phyloP scores from a whole-genome alignment of 2,113 vertebrate species.

The Psittacus erithacus region DNA sequence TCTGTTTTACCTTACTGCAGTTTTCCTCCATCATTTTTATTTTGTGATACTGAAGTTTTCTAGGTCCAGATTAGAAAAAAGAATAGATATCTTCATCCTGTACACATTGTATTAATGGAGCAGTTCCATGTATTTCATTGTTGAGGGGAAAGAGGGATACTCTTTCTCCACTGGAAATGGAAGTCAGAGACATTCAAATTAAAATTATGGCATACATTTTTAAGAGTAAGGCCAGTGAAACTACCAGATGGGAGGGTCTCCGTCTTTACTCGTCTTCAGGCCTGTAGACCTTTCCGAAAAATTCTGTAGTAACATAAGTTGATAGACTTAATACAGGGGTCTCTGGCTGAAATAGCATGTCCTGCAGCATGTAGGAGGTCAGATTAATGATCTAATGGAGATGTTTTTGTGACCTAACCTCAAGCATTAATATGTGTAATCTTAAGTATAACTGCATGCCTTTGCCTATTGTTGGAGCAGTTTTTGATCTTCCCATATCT shows the following conservation, averaged over 20 bases:
- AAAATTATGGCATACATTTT: neutral
- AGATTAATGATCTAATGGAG: neutral
- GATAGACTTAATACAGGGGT: neutral
- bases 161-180: neutral
- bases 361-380: neutral
- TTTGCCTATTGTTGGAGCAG: neutral
- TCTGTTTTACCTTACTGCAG: neutral
- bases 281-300: neutral
- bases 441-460: neutral
- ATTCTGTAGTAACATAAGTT: neutral
- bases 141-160: neutral
- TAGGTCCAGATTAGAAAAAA: neutral
- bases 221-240: neutral
- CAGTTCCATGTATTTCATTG: neutral
- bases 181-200: neutral
- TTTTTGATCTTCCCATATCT: neutral
- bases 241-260: fast-evolving
- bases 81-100: neutral
- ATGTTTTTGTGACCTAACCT: neutral
- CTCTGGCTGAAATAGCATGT: neutral
- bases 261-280: neutral
- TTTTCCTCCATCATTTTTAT: neutral
- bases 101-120: neutral
- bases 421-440: neutral
- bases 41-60: neutral